Base-by-base conservation (phyloP, 2,888 invertebrate species). In the Eupithecia subfuscata region DNA sequence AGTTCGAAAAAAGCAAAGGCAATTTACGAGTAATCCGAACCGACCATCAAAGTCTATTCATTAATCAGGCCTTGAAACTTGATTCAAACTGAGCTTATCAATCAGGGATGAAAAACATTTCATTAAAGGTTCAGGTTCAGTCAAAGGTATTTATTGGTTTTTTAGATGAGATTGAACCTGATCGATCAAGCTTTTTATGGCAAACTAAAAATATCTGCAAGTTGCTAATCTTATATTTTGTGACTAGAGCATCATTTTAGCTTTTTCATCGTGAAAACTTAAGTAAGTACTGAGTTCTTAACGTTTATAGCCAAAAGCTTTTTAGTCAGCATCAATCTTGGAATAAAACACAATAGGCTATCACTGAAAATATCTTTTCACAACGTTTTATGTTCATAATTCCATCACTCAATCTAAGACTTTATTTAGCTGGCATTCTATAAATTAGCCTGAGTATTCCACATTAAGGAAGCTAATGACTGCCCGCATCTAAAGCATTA, bases 1-100 rank as follows among this genome's bases (percentile, higher is more conserved):
- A 18, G 69, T 64, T 74, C 34, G n/a, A 52, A 77, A 77, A 73
- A 75, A 70, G 48, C 70, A 40, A 65, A 72, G 71, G 72, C 75
- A 75, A 73, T 77, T 75, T 75, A 48, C 68, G 63, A 60, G 72
- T 70, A 77, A 75, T 77, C 75, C 30, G 75, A 77, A 25, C 72
- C 72, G 70, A 37, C 71, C 67, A 72, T 74, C 69, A 60, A 67
- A 70, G 63, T 69, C 63, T 73, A 56, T 67, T 73, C 72, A 75
- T 77, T 75, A 75, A 70, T 65, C 73, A 73, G 60, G 73, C 14
- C 67, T 67, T 71, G 71, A 70, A 74, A 70, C 75, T 60, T 60
- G 69, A 74, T 45, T 63, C 52, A n/a, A 68, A 40, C 48, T 18
- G 69, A 69, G 25, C 73, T 68, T 64, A 71, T 74, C 69, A 64